Evolutionary conservation across 2,797 vertebrate genomes (phyloP).

Genomic region (Argya squamiceps): DNA sequence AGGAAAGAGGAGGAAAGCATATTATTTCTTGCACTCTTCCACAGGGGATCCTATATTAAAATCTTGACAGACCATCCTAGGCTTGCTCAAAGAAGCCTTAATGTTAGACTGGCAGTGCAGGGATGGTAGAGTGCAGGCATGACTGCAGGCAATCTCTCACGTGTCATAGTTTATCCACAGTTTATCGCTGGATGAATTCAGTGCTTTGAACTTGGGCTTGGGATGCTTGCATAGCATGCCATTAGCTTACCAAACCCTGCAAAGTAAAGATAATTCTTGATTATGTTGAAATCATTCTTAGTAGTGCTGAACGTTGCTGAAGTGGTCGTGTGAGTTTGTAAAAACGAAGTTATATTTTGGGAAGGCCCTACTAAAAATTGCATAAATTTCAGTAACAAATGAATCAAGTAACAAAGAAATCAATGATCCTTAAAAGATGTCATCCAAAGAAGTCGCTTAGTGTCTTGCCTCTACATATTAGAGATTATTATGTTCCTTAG

Average conservation of each 20-base stretch:
- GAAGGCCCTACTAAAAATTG: neutral
- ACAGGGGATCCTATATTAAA: neutral
- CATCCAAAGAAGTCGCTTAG: neutral
- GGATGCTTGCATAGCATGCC: neutral
- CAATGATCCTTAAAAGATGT: neutral
- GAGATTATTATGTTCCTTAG: neutral
- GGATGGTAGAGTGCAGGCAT: neutral
- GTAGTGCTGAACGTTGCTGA: neutral
- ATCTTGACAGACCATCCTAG: neutral
- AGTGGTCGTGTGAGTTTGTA: neutral
- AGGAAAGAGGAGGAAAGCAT: neutral
- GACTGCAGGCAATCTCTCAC: rapidly evolving
- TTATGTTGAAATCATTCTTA: neutral
- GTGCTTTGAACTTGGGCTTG: neutral
- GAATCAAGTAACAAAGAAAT: too few species aligned
- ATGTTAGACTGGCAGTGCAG: neutral
- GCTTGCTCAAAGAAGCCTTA: neutral
- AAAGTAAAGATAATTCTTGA: neutral
- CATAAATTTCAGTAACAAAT: neutral
- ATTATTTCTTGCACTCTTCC: neutral
- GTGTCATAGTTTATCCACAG: neutral
- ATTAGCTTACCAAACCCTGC: neutral
- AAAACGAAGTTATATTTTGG: neutral
- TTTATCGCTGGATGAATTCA: neutral
- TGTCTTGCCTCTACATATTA: neutral